A percentile compares a stretch with the other conserved stretches of the same genome.
Evolutionary conservation across 2,797 vertebrate species (phyloP).

Genomic region (Lepilemur septentrionalis): DNA sequence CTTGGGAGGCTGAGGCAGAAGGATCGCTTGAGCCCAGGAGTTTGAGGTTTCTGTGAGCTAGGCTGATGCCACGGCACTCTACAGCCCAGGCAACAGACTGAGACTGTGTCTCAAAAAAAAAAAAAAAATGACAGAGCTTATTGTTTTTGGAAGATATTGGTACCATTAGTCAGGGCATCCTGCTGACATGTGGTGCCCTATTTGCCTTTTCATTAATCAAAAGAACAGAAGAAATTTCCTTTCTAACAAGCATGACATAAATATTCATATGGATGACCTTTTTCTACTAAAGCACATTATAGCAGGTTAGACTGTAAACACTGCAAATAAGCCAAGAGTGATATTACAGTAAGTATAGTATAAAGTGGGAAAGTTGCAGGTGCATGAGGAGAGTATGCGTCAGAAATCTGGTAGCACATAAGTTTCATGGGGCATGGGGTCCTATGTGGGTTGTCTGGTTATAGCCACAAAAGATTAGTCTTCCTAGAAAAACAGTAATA

Average conservation of each 20-base stretch:
- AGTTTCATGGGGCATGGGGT: not conserved
- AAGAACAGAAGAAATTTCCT: conserved; percentile 37
- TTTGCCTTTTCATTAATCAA: conserved; percentile 27
- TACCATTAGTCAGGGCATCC: conserved; percentile 1
- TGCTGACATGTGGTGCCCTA: not conserved
- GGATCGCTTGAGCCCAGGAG: too few species aligned
- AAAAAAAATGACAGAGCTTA: not conserved
- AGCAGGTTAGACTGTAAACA: conserved; percentile 27
- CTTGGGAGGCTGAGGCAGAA: too few species aligned
- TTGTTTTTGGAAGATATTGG: conserved; percentile 19
- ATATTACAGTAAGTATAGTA: not conserved
- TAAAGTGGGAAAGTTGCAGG: not conserved
- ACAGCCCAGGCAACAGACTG: too few species aligned
- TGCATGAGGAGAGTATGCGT: not conserved
- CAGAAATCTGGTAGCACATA: not conserved
- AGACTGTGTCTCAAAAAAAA: too few species aligned
- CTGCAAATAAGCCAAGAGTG: not conserved
- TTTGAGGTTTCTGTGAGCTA: too few species aligned
- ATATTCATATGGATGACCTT: not conserved
- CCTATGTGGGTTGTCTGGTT: not conserved
- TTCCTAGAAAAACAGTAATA: not conserved
- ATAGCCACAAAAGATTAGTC: not conserved
- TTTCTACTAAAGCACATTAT: not conserved
- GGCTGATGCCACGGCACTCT: too few species aligned
- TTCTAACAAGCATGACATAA: conserved; percentile 4